A percentile compares a stretch with the other conserved stretches of the same genome.
phyloP scores from a whole-genome alignment of 2,797 vertebrate species.

The Apogon hyalosoma region DNA sequence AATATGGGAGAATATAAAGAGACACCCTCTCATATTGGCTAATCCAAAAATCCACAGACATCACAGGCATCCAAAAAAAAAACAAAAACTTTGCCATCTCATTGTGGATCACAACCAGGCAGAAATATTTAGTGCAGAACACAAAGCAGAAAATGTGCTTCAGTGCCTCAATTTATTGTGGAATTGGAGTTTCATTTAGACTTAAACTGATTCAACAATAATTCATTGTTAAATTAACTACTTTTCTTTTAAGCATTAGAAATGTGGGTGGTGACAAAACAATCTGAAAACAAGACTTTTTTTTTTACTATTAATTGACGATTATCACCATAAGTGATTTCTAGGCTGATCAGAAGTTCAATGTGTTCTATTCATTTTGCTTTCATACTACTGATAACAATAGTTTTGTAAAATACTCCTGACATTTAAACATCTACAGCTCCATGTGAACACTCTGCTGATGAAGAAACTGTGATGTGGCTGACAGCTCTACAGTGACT shows the following conservation, averaged over 20 bases:
- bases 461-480: slow-evolving; percentile 17
- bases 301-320: no score
- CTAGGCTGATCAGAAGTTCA: no score
- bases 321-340: no score
- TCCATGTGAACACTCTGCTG: not conserved
- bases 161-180: no score
- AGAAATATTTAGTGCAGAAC: slow-evolving; percentile 14
- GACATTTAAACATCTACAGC: slow-evolving; percentile 2
- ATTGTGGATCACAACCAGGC: slow-evolving; percentile 17
- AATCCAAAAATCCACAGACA: slow-evolving; percentile 30
- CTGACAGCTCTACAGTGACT: slow-evolving; percentile 19
- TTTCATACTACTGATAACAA: no score
- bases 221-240: no score
- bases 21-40: slow-evolving; percentile 32
- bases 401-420: no score
- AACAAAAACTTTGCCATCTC: slow-evolving; percentile 17
- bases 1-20: slow-evolving; percentile 25
- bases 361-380: not conserved
- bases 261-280: no score
- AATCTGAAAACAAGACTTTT: no score
- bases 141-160: not conserved
- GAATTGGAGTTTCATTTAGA: no score
- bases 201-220: no score
- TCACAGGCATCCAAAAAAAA: slow-evolving; percentile 15
- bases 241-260: no score